Conservation (phyloP, 2,888 invertebrate species). For the Poecilobothrus nobilitatus region DNA sequence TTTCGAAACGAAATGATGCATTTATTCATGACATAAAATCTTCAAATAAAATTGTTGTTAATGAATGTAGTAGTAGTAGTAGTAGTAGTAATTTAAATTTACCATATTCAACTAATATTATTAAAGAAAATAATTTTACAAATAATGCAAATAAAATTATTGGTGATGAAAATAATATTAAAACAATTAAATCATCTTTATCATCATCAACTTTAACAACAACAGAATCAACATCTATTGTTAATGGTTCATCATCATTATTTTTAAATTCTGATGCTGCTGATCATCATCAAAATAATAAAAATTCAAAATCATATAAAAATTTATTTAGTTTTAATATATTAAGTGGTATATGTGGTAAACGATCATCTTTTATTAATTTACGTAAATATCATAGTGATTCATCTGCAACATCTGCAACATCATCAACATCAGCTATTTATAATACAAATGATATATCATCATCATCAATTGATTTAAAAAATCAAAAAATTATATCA, state of each 20-base stretch:
- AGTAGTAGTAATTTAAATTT: no score
- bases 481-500: conserved; percentile 14
- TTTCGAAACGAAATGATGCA: no score
- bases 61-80: no score
- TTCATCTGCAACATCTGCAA: conserved; percentile 16
- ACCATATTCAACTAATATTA: no score
- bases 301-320: conserved; percentile 17
- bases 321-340: conserved; percentile 25
- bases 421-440: conserved; percentile 11
- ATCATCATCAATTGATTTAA: conserved; percentile 11
- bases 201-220: conserved; percentile 8
- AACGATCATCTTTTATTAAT: conserved; percentile 23
- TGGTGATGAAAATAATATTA: not conserved
- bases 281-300: conserved; percentile 9
- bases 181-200: not conserved
- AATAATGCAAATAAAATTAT: no score
- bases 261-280: conserved; percentile 12
- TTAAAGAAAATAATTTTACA: no score
- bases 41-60: no score
- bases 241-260: conserved; percentile 11
- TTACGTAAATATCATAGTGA: conserved; percentile 18
- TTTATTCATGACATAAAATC: no score
- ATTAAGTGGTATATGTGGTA: conserved; percentile 29
- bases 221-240: conserved; percentile 9
- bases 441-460: conserved; percentile 12